These are phyloP conservation scores for Sebastes steindachneri DNA, from an alignment of 2,797 vertebrate species.

Conservation along the genomic window DNA sequence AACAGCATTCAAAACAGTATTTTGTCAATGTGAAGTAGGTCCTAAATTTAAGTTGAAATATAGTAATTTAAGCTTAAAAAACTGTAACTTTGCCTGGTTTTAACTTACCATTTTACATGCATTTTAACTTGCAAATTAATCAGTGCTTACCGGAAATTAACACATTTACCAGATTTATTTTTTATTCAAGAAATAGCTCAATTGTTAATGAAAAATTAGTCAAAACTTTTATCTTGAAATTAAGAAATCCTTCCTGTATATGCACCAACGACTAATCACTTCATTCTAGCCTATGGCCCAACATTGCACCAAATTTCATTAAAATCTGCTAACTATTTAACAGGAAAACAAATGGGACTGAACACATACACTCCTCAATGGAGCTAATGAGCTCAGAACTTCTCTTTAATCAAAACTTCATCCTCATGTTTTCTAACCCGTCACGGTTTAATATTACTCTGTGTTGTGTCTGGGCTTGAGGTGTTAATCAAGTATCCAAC, in stretches of 20 bases:
- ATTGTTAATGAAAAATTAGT: background rate
- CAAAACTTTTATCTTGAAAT: background rate
- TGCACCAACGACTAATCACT: background rate
- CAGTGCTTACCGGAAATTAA: background rate
- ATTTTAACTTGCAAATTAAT: background rate
- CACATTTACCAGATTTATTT: background rate
- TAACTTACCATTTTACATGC: background rate
- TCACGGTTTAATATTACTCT: background rate
- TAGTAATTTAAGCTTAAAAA: background rate
- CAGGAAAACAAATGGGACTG: background rate
- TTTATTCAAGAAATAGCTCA: background rate
- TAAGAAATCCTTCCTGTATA: background rate
- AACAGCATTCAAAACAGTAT: background rate
- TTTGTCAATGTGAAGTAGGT: background rate
- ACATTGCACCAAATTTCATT: background rate
- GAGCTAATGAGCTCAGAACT: background rate
- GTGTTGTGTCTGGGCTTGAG: slow-evolving; percentile 2
- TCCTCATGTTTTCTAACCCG: background rate
- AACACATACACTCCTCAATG: background rate
- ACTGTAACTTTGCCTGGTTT: background rate
- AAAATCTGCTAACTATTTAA: background rate
- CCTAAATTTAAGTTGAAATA: background rate
- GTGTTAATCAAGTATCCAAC: slow-evolving; percentile 17
- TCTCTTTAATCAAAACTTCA: background rate
- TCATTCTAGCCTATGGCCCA: background rate